Conservation (phyloP, 2,888 invertebrate genomes). For the Drosophila ustulata region DNA sequence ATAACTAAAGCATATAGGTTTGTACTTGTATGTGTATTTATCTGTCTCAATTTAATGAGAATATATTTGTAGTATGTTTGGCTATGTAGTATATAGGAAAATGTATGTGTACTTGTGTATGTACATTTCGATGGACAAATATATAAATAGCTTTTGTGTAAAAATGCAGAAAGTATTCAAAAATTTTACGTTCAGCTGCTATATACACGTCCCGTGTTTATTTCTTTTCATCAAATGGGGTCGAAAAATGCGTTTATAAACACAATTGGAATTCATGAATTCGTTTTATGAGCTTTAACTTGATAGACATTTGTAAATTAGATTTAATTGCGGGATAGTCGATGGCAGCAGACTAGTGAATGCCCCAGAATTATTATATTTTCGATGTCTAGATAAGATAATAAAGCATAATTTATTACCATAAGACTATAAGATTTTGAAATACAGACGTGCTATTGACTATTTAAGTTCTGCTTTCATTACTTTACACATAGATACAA, state of each 20-base stretch:
- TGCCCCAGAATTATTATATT: neutral
- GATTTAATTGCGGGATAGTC: neutral
- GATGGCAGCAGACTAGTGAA: neutral
- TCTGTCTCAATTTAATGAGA: conserved; percentile 7
- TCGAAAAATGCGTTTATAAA: conserved; percentile 22
- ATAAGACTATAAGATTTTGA: neutral
- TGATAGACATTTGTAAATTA: conserved; percentile 4
- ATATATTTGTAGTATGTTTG: conserved; percentile 1
- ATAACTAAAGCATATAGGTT: conserved; percentile 15
- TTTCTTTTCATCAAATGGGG: conserved; percentile 22
- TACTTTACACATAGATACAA: neutral
- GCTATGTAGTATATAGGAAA: conserved; percentile 8
- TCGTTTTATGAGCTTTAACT: conserved; percentile 12
- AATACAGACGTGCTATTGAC: neutral
- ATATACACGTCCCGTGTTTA: conserved; percentile 11
- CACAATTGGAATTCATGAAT: conserved; percentile 20
- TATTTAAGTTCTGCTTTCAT: neutral
- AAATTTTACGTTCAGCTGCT: conserved; percentile 4
- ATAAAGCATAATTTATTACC: neutral
- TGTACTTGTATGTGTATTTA: conserved; percentile 14
- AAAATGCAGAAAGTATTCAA: conserved; percentile 25
- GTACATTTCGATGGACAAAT: conserved; percentile 39
- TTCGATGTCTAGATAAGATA: conserved; percentile 5
- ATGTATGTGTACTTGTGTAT: conserved; percentile 14
- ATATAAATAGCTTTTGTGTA: conserved; percentile 20